phyloP scores from a whole-genome alignment of 2,797 vertebrate genomes.

The Chelon labrosus region DNA sequence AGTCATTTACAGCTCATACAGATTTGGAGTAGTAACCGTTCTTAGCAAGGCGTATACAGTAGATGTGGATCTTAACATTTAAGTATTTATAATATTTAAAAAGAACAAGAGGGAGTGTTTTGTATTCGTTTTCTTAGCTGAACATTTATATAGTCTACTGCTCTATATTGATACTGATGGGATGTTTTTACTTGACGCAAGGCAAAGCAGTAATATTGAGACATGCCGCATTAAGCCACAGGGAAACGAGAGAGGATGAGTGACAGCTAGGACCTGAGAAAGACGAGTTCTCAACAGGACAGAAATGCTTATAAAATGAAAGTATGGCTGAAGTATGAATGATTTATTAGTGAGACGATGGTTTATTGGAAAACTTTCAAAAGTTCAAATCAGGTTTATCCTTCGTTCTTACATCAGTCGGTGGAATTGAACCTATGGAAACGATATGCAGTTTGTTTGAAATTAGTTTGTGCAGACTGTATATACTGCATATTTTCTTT shows the following conservation, averaged over 20 bases:
- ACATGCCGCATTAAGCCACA: conserved; percentile 57
- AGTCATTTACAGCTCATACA: conserved; percentile 49
- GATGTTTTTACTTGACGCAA: conserved; percentile 39
- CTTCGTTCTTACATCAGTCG: not conserved
- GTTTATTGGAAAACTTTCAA: not conserved
- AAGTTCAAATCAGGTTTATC: not conserved
- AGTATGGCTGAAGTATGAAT: conserved; percentile 14
- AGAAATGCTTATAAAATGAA: conserved; percentile 15
- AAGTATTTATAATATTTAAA: conserved; percentile 20
- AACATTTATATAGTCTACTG: conserved; percentile 44
- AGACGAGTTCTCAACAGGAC: conserved; percentile 9
- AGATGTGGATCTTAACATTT: conserved; percentile 7
- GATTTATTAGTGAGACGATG: conserved; percentile 7
- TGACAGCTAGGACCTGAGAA: conserved; percentile 39
- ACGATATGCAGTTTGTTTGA: conserved; percentile 43
- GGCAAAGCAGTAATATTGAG: conserved; percentile 46
- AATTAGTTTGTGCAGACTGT: conserved; percentile 22
- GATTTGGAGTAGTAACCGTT: conserved; percentile 11
- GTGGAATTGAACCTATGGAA: not conserved
- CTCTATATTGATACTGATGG: conserved; percentile 24
- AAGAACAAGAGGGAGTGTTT: conserved; percentile 10
- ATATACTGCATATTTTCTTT: not conserved
- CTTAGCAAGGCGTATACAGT: conserved; percentile 25
- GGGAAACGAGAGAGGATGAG: conserved; percentile 11
- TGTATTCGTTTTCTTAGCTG: conserved; percentile 9